Percentiles rank a stretch among this genome's conserved stretches.
phyloP scores from a whole-genome alignment of 2,888 invertebrate genomes.

The Odontomyia ornata region DNA sequence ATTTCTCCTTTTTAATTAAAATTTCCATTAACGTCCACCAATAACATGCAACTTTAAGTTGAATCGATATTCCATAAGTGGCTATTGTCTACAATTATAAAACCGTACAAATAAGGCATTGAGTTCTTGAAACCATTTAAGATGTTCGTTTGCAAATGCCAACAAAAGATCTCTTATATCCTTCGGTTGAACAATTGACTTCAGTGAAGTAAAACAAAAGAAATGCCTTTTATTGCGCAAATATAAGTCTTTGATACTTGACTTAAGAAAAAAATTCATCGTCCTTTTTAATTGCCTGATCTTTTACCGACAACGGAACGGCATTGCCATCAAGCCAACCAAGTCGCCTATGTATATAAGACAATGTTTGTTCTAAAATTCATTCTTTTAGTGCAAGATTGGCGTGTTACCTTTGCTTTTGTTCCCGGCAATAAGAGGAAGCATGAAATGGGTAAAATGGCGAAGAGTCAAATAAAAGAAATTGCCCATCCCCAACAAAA shows the following conservation, averaged over 20 bases:
- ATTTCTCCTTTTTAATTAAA: too few species aligned
- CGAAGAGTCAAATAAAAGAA: constrained; percentile 31
- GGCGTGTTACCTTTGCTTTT: constrained; percentile 28
- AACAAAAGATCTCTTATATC: constrained; percentile 17
- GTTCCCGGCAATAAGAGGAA: constrained; percentile 1
- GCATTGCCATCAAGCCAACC: background rate
- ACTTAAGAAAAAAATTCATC: constrained; percentile 26
- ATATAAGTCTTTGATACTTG: constrained; percentile 36
- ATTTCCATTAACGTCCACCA: too few species aligned
- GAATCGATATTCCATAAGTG: too few species aligned
- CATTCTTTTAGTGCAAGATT: constrained; percentile 36
- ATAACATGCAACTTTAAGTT: too few species aligned
- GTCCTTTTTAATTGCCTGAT: constrained; percentile 41
- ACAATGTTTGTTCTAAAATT: constrained; percentile 39
- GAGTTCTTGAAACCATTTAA: background rate
- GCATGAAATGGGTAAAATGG: constrained; percentile 5
- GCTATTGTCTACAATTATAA: too few species aligned
- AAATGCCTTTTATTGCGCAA: constrained; percentile 35
- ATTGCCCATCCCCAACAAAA: constrained; percentile 19
- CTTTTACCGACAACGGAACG: constrained; percentile 42
- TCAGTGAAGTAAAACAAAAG: constrained; percentile 20
- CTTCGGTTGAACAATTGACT: constrained; percentile 23
- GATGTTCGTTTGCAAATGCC: background rate
- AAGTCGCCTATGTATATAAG: background rate
- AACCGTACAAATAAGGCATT: too few species aligned